Conservation (phyloP, 1,140 invertebrate species). For the Neodiprion virginianus region DNA sequence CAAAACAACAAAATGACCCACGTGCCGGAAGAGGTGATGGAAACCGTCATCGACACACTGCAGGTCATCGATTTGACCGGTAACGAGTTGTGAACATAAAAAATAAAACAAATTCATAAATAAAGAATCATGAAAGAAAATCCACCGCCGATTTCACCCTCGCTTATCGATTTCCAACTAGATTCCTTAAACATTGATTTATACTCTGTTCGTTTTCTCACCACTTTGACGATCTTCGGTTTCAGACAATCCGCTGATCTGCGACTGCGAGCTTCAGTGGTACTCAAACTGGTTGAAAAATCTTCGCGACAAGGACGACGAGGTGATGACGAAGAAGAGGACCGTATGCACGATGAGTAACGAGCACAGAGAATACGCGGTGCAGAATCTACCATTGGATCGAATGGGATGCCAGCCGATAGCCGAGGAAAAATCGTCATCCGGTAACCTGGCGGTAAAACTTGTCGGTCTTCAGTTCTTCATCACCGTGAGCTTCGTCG, state of each 20-base stretch:
- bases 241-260: conserved; percentile 86
- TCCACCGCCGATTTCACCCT: neutral
- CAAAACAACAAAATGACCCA: conserved; percentile 86
- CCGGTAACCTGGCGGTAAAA: conserved; percentile 10
- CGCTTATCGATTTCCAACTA: conserved; percentile 13
- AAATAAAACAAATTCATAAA: neutral
- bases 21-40: conserved; percentile 87
- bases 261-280: conserved; percentile 88
- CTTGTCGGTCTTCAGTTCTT: neutral
- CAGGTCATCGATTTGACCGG: conserved; percentile 86
- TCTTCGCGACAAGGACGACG: conserved; percentile 79
- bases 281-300: conserved; percentile 80
- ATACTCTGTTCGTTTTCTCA: neutral
- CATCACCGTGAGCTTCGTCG: neutral
- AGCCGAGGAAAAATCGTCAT: conserved; percentile 47
- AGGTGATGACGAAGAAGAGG: conserved; percentile 85
- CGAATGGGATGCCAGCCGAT: conserved; percentile 81
- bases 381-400: conserved; percentile 80
- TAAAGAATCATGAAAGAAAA: conserved; percentile 14
- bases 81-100: conserved; percentile 55
- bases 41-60: conserved; percentile 84
- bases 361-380: conserved; percentile 80
- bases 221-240: conserved; percentile 31
- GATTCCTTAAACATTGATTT: neutral
- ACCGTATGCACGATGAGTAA: conserved; percentile 77